Evolutionary conservation across 2,113 vertebrate species (phyloP).

Genomic region (Aptenodytes patagonicus): DNA sequence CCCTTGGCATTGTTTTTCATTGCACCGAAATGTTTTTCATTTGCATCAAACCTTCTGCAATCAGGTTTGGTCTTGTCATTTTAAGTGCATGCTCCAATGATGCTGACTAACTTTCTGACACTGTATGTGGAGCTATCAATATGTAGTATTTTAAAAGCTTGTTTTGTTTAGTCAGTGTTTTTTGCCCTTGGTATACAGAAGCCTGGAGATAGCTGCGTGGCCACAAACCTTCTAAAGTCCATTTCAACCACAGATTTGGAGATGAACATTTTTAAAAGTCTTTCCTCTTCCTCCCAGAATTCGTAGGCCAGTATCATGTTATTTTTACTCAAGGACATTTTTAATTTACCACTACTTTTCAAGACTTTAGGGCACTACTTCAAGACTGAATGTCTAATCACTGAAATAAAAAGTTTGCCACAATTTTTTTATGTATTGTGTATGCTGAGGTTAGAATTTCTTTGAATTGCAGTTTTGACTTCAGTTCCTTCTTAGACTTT

Average conservation of each 20-base stretch:
- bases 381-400: neutral
- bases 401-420: neutral
- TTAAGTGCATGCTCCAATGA: conserved; percentile 20
- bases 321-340: neutral
- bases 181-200: neutral
- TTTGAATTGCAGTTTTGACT: neutral
- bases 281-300: neutral
- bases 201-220: neutral
- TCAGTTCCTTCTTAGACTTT: neutral
- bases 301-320: neutral
- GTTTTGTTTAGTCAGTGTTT: neutral
- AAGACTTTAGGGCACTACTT: neutral
- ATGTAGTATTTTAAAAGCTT: neutral
- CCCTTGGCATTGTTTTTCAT: neutral
- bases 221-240: neutral
- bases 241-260: neutral
- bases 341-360: neutral
- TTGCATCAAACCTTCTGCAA: neutral
- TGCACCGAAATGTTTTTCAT: neutral
- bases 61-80: neutral
- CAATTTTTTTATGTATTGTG: fast-evolving
- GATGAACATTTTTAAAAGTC: neutral
- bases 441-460: neutral
- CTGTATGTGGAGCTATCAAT: neutral
- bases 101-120: neutral